These are phyloP conservation scores for Campylorhamphus procurvoides DNA, from an alignment of 2,113 vertebrate species.

Conservation along the genomic window DNA sequence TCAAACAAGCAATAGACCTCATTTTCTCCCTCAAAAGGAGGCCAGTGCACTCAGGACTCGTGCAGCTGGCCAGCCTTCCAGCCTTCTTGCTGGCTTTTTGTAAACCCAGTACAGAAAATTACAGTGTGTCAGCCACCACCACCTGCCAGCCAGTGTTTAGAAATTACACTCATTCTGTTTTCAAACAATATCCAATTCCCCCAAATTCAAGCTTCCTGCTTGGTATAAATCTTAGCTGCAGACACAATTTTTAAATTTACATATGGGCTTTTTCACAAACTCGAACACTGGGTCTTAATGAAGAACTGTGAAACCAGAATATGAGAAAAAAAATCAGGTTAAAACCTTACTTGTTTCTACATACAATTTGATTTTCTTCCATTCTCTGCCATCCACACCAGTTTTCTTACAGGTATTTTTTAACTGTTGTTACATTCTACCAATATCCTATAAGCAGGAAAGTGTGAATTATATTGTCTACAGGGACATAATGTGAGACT, in stretches of 20 bases:
- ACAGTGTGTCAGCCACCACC: not conserved
- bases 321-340: not conserved
- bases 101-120: not conserved
- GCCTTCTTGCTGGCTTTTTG: not conserved
- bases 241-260: not conserved
- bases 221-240: not conserved
- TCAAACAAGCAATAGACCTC: not conserved
- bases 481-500: not conserved
- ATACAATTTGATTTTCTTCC: not conserved
- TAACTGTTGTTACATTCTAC: not conserved
- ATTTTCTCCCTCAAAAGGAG: not conserved
- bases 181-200: not conserved
- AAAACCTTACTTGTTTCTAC: not conserved
- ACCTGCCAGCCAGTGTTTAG: not conserved
- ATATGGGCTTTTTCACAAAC: not conserved
- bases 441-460: not conserved
- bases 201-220: not conserved
- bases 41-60: not conserved
- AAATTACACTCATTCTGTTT: conserved; percentile 1
- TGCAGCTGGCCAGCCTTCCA: not conserved
- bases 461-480: not conserved
- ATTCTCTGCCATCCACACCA: not conserved
- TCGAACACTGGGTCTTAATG: not conserved
- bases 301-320: not conserved
- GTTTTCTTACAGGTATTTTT: not conserved